These are phyloP conservation scores for Dryobotodes eremita DNA, from an alignment of 2,888 invertebrate genomes.

Conservation along the genomic window DNA sequence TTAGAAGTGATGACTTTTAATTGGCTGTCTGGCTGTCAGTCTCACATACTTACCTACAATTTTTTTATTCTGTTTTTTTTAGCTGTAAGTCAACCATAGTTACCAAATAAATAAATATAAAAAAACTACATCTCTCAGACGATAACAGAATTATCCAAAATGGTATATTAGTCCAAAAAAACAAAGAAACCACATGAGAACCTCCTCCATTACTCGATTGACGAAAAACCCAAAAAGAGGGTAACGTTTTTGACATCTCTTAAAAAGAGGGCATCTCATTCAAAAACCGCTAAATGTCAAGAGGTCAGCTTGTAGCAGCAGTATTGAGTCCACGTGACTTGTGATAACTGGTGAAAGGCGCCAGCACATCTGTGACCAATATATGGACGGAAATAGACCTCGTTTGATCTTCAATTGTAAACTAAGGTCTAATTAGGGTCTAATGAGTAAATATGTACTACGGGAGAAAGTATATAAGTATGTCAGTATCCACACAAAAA, in stretches of 20 bases:
- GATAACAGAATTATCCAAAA: too few relatives aligned
- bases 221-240: not conserved
- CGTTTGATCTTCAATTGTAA: conserved; percentile 11
- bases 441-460: not conserved
- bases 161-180: too few relatives aligned
- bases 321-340: conserved; percentile 26
- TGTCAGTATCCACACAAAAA: not conserved
- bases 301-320: conserved; percentile 36
- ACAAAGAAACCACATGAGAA: too few relatives aligned
- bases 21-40: too few relatives aligned
- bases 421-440: conserved; percentile 7
- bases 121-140: too few relatives aligned
- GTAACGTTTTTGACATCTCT: not conserved
- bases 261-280: not conserved
- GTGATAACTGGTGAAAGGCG: conserved; percentile 26
- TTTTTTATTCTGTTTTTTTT: too few relatives aligned
- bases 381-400: not conserved
- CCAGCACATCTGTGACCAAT: not conserved
- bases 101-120: too few relatives aligned
- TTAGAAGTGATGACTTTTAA: too few relatives aligned
- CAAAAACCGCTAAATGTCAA: conserved; percentile 14
- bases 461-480: conserved; percentile 4
- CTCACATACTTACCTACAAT: too few relatives aligned
- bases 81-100: too few relatives aligned
- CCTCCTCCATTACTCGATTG: too few relatives aligned